A percentile compares a stretch with the other conserved stretches of the same genome.
These are phyloP conservation scores for Drosophila athabasca DNA, from an alignment of 1,140 invertebrate genomes.

Conservation along the genomic window DNA sequence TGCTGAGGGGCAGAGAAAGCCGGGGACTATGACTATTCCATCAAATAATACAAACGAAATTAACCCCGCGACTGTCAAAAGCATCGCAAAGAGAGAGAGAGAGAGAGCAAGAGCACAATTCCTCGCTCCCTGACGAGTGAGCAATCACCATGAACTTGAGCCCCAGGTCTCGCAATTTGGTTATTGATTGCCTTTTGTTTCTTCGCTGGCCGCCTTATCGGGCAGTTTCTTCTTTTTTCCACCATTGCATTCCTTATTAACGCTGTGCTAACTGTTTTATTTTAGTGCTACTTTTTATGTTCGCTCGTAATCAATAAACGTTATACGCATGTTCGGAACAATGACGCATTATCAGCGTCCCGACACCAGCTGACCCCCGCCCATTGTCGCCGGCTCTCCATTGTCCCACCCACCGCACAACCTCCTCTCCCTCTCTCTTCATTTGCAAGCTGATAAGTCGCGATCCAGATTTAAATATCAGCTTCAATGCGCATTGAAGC, in stretches of 20 bases:
- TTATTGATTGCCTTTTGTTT: constrained; percentile 60
- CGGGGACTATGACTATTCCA: constrained; percentile 43
- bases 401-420: neutral
- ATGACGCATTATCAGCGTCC: constrained; percentile 59
- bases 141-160: constrained; percentile 14
- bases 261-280: constrained; percentile 33
- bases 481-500: too few species aligned
- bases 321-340: constrained; percentile 37
- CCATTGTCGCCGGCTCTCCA: neutral
- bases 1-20: constrained; percentile 15
- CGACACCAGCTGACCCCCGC: constrained; percentile 4
- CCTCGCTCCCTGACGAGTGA: too few species aligned
- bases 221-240: constrained; percentile 13
- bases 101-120: neutral
- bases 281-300: constrained; percentile 41
- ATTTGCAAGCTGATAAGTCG: constrained; percentile 42
- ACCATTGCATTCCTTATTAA: constrained; percentile 40
- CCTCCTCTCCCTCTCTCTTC: too few species aligned
- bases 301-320: constrained; percentile 59
- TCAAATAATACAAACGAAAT: constrained; percentile 23
- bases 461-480: neutral
- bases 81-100: neutral
- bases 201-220: constrained; percentile 35
- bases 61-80: constrained; percentile 30
- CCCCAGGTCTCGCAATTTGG: neutral